Percentiles rank a stretch among this genome's conserved stretches.
phyloP scores from a whole-genome alignment of 1,140 invertebrate species.

The Atopsyche davidsoni region DNA sequence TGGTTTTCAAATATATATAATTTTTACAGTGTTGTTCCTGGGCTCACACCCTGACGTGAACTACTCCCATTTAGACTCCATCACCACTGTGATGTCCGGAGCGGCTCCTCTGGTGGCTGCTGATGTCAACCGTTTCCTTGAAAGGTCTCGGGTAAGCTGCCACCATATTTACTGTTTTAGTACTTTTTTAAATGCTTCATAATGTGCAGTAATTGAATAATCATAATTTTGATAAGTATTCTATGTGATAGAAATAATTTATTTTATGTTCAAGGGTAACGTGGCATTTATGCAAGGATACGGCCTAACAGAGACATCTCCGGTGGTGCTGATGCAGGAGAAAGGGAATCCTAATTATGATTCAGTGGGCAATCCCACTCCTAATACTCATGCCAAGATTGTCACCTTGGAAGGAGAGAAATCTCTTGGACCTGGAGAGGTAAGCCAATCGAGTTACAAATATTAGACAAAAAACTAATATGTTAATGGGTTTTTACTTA shows the following conservation, averaged over 20 bases:
- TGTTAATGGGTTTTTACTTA: not conserved
- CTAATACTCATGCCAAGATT: conserved; percentile 61
- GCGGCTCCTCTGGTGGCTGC: conserved; percentile 62
- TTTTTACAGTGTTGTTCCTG: conserved; percentile 60
- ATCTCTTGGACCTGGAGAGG: conserved; percentile 54
- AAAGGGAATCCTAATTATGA: conserved; percentile 42
- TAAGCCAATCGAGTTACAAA: conserved; percentile 16
- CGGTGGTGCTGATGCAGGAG: conserved; percentile 36
- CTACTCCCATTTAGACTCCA: conserved; percentile 46
- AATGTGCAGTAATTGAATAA: conserved; percentile 8
- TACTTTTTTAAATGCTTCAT: no score
- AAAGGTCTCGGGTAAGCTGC: conserved; percentile 50
- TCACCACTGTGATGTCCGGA: conserved; percentile 55
- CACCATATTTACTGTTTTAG: conserved; percentile 3
- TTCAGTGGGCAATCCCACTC: conserved; percentile 54
- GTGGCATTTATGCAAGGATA: conserved; percentile 51
- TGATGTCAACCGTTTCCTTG: conserved; percentile 52
- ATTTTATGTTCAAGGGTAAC: conserved; percentile 32
- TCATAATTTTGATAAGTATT: not conserved
- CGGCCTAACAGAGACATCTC: conserved; percentile 61
- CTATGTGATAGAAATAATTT: not conserved
- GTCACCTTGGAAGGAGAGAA: conserved; percentile 53
- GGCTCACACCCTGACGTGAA: conserved; percentile 56
- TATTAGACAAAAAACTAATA: not conserved
- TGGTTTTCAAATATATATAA: no score